Evolutionary conservation across 2,888 invertebrate genomes (phyloP).

Genomic region (Lasioglossum calceatum): DNA sequence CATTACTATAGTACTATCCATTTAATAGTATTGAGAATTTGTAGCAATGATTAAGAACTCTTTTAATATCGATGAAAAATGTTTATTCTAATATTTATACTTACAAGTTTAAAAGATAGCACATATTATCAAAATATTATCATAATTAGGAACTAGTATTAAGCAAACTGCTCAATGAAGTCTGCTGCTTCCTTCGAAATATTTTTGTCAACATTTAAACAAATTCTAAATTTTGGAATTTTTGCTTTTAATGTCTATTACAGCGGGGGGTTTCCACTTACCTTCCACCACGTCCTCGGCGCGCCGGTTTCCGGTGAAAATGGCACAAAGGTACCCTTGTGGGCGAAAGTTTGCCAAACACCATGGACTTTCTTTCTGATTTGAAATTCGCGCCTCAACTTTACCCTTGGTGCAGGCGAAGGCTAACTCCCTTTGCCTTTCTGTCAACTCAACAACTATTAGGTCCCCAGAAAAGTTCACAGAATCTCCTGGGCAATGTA

Average conservation of each 20-base stretch:
- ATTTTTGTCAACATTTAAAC: background rate
- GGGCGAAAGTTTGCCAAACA: background rate
- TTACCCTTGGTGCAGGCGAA: background rate
- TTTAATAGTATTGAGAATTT: too few species aligned
- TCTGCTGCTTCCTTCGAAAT: too few species aligned
- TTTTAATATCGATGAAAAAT: too few species aligned
- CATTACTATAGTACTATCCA: too few species aligned
- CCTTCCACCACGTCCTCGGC: background rate
- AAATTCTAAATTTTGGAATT: background rate
- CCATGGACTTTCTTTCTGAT: slow-evolving; percentile 2
- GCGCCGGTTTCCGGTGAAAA: background rate
- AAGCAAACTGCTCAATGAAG: too few species aligned
- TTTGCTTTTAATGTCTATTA: background rate
- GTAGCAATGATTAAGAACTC: too few species aligned
- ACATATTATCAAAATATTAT: too few species aligned
- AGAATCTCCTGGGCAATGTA: background rate
- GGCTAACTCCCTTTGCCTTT: background rate
- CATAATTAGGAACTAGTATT: too few species aligned
- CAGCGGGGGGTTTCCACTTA: background rate
- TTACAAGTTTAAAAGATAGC: too few species aligned
- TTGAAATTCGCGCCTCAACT: slow-evolving; percentile 6
- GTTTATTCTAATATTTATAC: too few species aligned
- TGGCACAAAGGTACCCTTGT: background rate
- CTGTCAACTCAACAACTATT: slow-evolving; percentile 6
- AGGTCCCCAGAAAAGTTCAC: background rate